Base-by-base conservation (phyloP, 2,888 invertebrate genomes). In the Chelonus formosanus region DNA sequence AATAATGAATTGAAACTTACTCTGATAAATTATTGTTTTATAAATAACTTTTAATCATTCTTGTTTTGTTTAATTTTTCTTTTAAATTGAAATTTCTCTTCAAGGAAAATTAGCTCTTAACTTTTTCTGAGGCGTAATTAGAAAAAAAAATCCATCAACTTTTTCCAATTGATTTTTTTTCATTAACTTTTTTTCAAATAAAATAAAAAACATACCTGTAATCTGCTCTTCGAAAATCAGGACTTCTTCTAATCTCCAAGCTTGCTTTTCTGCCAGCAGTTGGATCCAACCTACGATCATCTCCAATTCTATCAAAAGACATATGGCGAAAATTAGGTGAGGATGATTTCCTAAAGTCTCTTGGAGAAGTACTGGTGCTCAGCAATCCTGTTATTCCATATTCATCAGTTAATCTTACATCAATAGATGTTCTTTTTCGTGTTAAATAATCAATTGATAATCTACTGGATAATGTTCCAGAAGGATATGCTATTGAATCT, bases 361-460 rank as follows among this genome's bases (percentile, higher is more conserved):
- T 75, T 0, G 82, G 80, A 0, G 82, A 82, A 59, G 74, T 74
- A 64, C 77, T 80, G 3, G 71, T 68, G 2, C 77, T 75, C 3
- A 72, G 63, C 54, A 75, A 72, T 4, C 75, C 76, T 7, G 82
- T 71, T 6, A 53, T 52, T 8, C 67, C 67, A 47, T 63, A 54
- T 47, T 83, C 83, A 53, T 83, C 83, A 62, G 81, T 68, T 52
- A 81, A 72, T 69, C 77, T 75, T 5, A 81, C 63, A 66, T 84
- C 83, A 70, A 84, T 77, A 34, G 84, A 84, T 59, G 80, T 81
- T 65, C 81, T 75, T 61, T 83, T 84, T 7, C 81, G 75, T 34
- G 82, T 75, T 66, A 82, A 75, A 55, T 82, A 82, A 67, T 84
- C 83, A 44, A 79, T 80, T 3, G 83, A 83, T 65, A 80, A 83